phyloP scores from a whole-genome alignment of 2,113 vertebrate species.

The Centropus bengalensis region DNA sequence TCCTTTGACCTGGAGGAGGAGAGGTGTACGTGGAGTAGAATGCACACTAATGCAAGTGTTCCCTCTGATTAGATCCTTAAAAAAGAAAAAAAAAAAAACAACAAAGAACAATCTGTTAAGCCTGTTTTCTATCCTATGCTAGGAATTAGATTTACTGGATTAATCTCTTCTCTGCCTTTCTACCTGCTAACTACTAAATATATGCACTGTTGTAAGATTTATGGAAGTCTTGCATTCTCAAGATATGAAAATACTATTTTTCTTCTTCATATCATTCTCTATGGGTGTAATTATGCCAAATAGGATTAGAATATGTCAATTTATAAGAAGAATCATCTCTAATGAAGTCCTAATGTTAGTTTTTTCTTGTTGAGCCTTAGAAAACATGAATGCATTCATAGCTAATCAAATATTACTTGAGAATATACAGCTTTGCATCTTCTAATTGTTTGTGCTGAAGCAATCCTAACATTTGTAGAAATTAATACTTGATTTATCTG shows the following conservation, averaged over 20 bases:
- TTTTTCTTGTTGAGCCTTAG: neutral
- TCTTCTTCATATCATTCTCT: neutral
- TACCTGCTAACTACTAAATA: neutral
- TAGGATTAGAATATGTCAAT: neutral
- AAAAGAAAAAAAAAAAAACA: too few species aligned
- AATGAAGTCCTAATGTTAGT: neutral
- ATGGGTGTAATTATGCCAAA: neutral
- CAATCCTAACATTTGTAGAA: neutral
- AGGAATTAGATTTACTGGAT: neutral
- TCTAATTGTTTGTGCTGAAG: neutral
- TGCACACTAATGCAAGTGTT: fast-evolving
- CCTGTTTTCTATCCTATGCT: neutral
- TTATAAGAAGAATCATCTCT: neutral
- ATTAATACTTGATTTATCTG: neutral
- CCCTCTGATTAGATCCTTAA: neutral
- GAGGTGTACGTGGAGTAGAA: neutral
- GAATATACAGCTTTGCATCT: neutral
- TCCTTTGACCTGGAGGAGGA: neutral
- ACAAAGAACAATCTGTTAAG: neutral
- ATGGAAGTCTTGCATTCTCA: neutral
- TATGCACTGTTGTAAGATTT: neutral
- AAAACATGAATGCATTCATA: neutral
- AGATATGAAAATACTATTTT: neutral
- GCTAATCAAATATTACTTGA: neutral
- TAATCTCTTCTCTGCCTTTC: neutral